These are phyloP conservation scores for Myotis lucifugus DNA, from an alignment of 2,113 vertebrate genomes.

Conservation along the genomic window DNA sequence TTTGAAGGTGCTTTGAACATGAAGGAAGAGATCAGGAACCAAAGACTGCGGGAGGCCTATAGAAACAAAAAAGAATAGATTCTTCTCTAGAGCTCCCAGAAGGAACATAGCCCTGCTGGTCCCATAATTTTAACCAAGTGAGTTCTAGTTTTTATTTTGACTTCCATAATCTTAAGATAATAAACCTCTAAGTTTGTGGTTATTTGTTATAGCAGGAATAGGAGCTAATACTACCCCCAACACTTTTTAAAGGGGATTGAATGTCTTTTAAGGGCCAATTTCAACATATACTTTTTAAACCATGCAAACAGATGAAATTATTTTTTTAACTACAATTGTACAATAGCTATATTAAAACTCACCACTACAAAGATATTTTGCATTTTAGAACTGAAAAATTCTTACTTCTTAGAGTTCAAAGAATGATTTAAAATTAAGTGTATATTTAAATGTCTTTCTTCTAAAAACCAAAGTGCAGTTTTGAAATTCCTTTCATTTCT, in stretches of 20 bases:
- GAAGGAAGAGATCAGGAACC: neutral
- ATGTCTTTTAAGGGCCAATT: neutral
- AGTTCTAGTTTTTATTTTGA: neutral
- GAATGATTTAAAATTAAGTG: neutral
- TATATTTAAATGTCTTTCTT: constrained; percentile 35
- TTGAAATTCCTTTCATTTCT: constrained; percentile 32
- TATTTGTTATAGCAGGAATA: neutral
- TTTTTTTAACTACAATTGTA: neutral
- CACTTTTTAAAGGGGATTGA: neutral
- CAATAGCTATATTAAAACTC: neutral
- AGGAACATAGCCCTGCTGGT: neutral
- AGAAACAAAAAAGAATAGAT: neutral
- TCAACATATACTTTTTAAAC: neutral
- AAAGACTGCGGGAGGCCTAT: neutral
- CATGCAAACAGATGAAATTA: neutral
- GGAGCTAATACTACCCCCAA: neutral
- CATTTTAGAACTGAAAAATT: constrained; percentile 23
- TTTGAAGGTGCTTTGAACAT: neutral
- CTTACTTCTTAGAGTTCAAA: neutral
- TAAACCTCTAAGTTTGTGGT: neutral
- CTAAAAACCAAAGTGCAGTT: constrained; percentile 9
- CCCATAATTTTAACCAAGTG: neutral
- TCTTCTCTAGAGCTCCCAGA: neutral
- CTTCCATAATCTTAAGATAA: neutral
- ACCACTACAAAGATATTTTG: neutral